Evolutionary conservation across 1,140 invertebrate genomes (phyloP).

Genomic region (Caenorhabditis inopinata): DNA sequence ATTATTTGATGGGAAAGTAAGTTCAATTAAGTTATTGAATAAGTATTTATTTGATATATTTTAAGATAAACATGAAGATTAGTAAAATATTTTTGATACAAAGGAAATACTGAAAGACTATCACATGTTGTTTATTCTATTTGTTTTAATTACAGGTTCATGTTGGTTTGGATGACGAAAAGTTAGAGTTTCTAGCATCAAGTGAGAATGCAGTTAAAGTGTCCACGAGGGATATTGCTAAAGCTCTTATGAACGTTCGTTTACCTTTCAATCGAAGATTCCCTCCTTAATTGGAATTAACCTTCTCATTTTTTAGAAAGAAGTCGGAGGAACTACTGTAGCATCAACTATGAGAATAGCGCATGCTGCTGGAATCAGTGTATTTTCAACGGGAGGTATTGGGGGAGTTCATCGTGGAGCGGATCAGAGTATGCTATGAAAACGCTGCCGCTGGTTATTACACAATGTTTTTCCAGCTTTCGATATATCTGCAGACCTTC

Average conservation of each 20-base stretch:
- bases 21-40: neutral
- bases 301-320: conserved; percentile 61
- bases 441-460: too few relatives aligned
- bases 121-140: too few relatives aligned
- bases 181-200: conserved; percentile 70
- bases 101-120: too few relatives aligned
- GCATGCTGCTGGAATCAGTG: conserved; percentile 77
- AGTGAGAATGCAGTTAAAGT: conserved; percentile 73
- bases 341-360: conserved; percentile 87
- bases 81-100: too few relatives aligned
- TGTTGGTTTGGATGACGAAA: conserved; percentile 72
- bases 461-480: conserved; percentile 68
- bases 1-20: conserved; percentile 79
- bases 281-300: too few relatives aligned
- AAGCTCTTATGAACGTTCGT: conserved; percentile 73
- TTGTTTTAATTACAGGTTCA: conserved; percentile 63
- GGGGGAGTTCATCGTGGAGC: conserved; percentile 91
- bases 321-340: conserved; percentile 91
- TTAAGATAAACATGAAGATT: too few relatives aligned
- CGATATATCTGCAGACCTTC: conserved; percentile 92
- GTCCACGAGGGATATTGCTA: conserved; percentile 82
- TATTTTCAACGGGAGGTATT: conserved; percentile 88
- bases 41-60: too few relatives aligned
- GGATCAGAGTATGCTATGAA: conserved; percentile 71
- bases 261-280: neutral